A percentile compares a stretch with the other conserved stretches of the same genome.
phyloP scores from a whole-genome alignment of 2,113 vertebrate genomes.

The Oryzias celebensis region DNA sequence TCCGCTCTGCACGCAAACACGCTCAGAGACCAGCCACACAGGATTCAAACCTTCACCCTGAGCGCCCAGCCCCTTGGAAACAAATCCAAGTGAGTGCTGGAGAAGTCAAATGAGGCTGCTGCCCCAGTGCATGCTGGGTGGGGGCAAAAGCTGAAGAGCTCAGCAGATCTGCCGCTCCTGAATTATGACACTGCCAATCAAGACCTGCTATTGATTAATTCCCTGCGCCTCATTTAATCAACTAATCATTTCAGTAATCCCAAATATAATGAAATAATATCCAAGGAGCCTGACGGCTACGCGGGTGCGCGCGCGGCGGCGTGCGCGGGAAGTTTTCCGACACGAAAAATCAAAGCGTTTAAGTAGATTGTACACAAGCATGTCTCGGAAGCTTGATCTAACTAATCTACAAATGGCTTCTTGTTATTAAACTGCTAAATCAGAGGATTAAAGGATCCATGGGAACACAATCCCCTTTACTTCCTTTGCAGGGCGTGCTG shows the following conservation, averaged over 20 bases:
- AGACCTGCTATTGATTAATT: slow-evolving; percentile 25
- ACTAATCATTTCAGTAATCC: slow-evolving; percentile 24
- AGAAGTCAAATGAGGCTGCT: background rate
- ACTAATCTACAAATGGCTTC: slow-evolving; percentile 79
- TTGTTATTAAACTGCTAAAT: slow-evolving; percentile 80
- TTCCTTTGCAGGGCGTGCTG: slow-evolving; percentile 60
- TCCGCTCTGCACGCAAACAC: background rate
- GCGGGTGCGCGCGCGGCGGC: slow-evolving; percentile 1
- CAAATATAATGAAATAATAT: slow-evolving; percentile 18
- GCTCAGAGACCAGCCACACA: background rate
- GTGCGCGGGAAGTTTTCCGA: slow-evolving; percentile 27
- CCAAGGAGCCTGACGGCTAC: slow-evolving; percentile 7
- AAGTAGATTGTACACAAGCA: slow-evolving; percentile 75
- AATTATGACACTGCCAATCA: slow-evolving; percentile 32
- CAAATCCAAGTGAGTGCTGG: slow-evolving; percentile 7
- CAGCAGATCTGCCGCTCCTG: slow-evolving; percentile 4
- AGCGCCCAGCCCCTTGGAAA: no score
- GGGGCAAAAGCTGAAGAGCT: slow-evolving; percentile 12
- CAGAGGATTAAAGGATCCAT: slow-evolving; percentile 74
- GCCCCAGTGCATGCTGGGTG: slow-evolving; percentile 34
- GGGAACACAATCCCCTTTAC: slow-evolving; percentile 73
- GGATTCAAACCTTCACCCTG: slow-evolving; percentile 1
- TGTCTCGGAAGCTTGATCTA: slow-evolving; percentile 71
- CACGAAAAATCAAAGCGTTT: slow-evolving; percentile 70
- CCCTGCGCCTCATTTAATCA: slow-evolving; percentile 17